Conservation (phyloP, 1,140 invertebrate species). For the Lysiphlebus fabarum region DNA sequence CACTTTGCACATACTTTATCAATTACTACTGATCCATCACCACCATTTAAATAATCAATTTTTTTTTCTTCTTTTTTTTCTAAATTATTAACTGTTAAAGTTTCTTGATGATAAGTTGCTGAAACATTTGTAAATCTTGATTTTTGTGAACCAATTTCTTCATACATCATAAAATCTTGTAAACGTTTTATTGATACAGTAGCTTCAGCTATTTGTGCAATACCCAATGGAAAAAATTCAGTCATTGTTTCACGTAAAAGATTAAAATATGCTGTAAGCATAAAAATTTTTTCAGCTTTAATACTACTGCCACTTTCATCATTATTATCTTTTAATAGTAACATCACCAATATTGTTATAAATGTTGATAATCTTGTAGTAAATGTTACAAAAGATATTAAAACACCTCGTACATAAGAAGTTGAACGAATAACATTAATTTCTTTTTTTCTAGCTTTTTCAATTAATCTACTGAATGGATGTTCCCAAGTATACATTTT, state of each 20-base stretch:
- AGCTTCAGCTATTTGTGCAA: conserved; percentile 58
- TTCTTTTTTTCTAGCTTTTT: conserved; percentile 60
- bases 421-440: conserved; percentile 66
- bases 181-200: conserved; percentile 68
- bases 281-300: conserved; percentile 74
- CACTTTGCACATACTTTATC: conserved; percentile 48
- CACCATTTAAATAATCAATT: too few species aligned
- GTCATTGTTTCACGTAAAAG: conserved; percentile 70
- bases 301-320: conserved; percentile 61
- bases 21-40: conserved; percentile 32
- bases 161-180: conserved; percentile 63
- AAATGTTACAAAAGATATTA: conserved; percentile 66
- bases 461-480: conserved; percentile 70
- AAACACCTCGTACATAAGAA: conserved; percentile 66
- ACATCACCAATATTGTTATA: conserved; percentile 65
- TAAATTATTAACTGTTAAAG: conserved; percentile 26
- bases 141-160: conserved; percentile 48
- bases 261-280: conserved; percentile 71
- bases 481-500: conserved; percentile 93
- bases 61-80: too few species aligned
- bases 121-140: neutral
- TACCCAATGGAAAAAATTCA: conserved; percentile 68
- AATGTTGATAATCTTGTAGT: conserved; percentile 77
- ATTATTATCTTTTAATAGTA: conserved; percentile 44
- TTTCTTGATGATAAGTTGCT: conserved; percentile 6